Percentiles rank a stretch among this genome's conserved stretches.
Conservation (phyloP, 2,113 vertebrate species). For the Saguinus midas region DNA sequence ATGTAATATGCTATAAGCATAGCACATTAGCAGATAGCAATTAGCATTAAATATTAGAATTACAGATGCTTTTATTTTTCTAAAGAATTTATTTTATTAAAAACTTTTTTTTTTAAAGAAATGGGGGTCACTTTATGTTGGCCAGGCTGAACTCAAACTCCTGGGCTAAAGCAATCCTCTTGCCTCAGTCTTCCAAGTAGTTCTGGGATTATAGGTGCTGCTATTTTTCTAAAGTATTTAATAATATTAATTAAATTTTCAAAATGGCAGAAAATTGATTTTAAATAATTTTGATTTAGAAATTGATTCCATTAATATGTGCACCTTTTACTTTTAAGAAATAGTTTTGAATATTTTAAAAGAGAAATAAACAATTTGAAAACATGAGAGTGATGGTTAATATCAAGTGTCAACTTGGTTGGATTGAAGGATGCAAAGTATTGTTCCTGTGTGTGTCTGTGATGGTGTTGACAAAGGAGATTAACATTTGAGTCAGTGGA, state of each 20-base stretch:
- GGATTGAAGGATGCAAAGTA: no score
- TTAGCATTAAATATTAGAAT: not conserved
- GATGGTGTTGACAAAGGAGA: no score
- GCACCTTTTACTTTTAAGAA: constrained; percentile 22
- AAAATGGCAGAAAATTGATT: not conserved
- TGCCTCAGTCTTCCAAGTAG: no score
- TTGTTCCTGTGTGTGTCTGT: no score
- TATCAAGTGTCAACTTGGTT: no score
- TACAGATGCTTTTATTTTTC: not conserved
- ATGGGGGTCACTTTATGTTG: no score
- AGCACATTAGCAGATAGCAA: not conserved
- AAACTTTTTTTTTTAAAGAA: no score
- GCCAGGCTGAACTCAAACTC: no score
- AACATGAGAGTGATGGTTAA: not conserved
- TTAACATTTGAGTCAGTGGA: no score
- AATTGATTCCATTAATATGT: not conserved
- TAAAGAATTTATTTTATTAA: no score
- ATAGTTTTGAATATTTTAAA: constrained; percentile 8
- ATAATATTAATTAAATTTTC: not conserved
- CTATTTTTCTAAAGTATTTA: not conserved
- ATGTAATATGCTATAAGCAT: not conserved
- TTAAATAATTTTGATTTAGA: constrained; percentile 2
- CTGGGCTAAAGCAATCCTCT: no score
- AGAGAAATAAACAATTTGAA: constrained; percentile 21
- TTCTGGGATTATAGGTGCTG: no score